Conservation (phyloP, 2,797 vertebrate species). For the Acanthurus lineatus region DNA sequence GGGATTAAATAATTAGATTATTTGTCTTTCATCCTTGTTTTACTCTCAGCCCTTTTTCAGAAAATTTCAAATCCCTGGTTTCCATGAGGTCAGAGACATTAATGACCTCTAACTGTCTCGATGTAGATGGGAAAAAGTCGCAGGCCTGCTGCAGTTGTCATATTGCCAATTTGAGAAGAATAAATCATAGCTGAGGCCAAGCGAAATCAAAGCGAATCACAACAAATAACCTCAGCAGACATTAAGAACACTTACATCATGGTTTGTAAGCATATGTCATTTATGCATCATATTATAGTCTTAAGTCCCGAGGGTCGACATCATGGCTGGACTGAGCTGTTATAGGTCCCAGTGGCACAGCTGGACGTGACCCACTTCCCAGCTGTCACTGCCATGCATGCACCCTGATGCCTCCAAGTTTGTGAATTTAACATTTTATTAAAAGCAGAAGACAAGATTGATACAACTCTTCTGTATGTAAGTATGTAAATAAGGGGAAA, state of each 20-base stretch:
- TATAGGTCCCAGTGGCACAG: too few species aligned
- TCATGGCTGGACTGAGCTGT: too few species aligned
- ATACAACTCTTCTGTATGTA: too few species aligned
- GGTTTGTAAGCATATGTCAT: background rate
- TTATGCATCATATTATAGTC: too few species aligned
- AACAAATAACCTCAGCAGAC: background rate
- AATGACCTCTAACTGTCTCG: background rate
- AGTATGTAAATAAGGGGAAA: too few species aligned
- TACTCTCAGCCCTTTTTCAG: background rate
- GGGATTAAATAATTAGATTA: background rate
- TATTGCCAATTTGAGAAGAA: background rate
- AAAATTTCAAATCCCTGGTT: background rate
- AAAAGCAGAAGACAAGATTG: too few species aligned
- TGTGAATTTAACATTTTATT: too few species aligned
- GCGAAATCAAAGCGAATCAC: background rate
- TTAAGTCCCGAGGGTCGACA: too few species aligned
- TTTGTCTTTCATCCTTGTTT: background rate
- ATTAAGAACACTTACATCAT: background rate
- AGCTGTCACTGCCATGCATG: too few species aligned
- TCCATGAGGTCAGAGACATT: background rate
- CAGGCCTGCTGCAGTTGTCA: background rate
- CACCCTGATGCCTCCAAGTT: too few species aligned
- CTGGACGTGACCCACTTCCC: too few species aligned
- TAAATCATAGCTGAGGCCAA: background rate
- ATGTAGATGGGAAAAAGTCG: background rate